Base-by-base conservation (phyloP, 2,888 invertebrate species). In the Yponomeuta evonymella region DNA sequence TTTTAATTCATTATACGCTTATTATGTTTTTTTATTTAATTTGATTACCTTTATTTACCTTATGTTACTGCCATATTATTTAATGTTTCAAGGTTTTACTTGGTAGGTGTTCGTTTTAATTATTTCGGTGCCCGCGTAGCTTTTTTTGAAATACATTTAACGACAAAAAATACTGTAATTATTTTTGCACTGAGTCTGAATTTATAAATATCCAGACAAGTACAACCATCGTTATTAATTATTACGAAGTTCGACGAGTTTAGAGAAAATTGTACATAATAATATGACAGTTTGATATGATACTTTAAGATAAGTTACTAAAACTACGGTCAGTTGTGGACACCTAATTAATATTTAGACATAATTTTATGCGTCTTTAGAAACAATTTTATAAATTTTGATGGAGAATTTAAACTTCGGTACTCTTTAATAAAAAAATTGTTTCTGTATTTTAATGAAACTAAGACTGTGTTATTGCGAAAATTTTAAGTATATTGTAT, bases 401-500 rank as follows among this genome's bases (percentile, higher is more conserved):
- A 43, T 8, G 43, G 43, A 43, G 43, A 43, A 43, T 8, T 43
- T 43, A 43, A 43, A 43, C 43, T 43, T 8, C 8, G 6, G 2
- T 43, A 72, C 73, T 72, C 71, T 70, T 72, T 72, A 65, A 33
- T 69, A 69, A 63, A 71, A 67, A 62, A 71, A 29, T 69, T 51
- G 33, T 48, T 23, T 58, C 67, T 72, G 63, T 69, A 73, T 77
- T 82, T 82, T 81, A 80, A 83, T 81, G 81, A 82, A 85, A 81
- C 84, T 84, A 85, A 87, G 88, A 89, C 88, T 89, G 87, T 88
- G 84, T 81, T 76, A 80, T 82, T 23, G 66, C n/a, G 36, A 33
- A 71, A 69, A 71, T 30, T 73, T 70, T 70, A 72, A 51, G 67
- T 70, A 69, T 73, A 69, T 64, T 67, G 70, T 63, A 69, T 73